Evolutionary conservation across 1,140 invertebrate species (phyloP).

Genomic region (Steinernema khuongi): DNA sequence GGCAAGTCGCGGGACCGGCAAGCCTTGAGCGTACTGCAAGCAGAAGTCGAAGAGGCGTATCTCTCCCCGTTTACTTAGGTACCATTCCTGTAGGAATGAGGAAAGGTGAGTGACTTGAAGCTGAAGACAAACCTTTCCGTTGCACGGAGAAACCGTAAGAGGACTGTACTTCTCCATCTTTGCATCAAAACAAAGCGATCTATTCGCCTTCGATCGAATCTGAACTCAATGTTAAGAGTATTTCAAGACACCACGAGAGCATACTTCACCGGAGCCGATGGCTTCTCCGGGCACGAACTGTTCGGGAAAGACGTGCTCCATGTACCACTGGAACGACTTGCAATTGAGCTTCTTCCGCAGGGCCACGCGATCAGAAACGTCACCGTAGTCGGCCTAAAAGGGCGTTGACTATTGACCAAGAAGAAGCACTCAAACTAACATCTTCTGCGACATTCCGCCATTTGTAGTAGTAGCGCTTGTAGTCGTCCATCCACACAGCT

Average conservation of each 20-base stretch:
- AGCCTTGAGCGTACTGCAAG: slow-evolving; percentile 89
- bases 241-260: slow-evolving; percentile 74
- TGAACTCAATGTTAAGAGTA: slow-evolving; percentile 72
- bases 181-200: too few relatives aligned
- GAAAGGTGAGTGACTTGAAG: not conserved
- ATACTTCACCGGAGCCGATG: slow-evolving; percentile 88
- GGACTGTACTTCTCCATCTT: slow-evolving; percentile 75
- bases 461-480: slow-evolving; percentile 95
- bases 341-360: slow-evolving; percentile 76
- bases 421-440: slow-evolving; percentile 56
- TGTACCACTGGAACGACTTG: slow-evolving; percentile 86
- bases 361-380: slow-evolving; percentile 73
- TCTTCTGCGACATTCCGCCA: slow-evolving; percentile 89
- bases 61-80: slow-evolving; percentile 89
- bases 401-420: slow-evolving; percentile 7
- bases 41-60: slow-evolving; percentile 92
- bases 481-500: slow-evolving; percentile 78
- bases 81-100: slow-evolving; percentile 82
- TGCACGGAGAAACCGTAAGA: slow-evolving; percentile 79
- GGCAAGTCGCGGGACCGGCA: too few relatives aligned
- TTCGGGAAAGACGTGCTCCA: slow-evolving; percentile 83
- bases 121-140: slow-evolving; percentile 67
- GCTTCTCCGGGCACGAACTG: slow-evolving; percentile 92
- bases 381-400: slow-evolving; percentile 79
- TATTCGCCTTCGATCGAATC: too few relatives aligned